Evolutionary conservation across 2,888 invertebrate genomes (phyloP).

Genomic region (Orthosia gothica): DNA sequence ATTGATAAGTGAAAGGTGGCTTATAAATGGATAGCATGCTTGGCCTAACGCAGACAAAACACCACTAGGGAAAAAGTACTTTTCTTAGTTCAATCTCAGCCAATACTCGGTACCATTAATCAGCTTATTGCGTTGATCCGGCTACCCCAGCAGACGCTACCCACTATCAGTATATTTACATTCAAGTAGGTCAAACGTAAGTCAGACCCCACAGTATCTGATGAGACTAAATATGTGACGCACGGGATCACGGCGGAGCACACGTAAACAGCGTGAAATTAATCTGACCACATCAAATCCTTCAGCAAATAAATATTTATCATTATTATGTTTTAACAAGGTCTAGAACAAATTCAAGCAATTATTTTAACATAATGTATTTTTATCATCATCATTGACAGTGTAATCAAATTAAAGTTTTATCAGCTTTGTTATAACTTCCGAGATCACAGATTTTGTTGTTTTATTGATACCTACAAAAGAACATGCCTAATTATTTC

Average conservation of each 20-base stretch:
- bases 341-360: conserved; percentile 34
- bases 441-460: conserved; percentile 51
- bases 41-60: background rate
- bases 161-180: conserved; percentile 65
- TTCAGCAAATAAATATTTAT: conserved; percentile 31
- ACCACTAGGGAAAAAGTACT: background rate
- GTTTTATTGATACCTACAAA: conserved; percentile 27
- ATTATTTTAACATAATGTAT: conserved; percentile 8
- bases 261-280: conserved; percentile 67
- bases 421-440: conserved; percentile 38
- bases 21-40: background rate
- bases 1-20: background rate
- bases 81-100: background rate
- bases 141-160: conserved; percentile 45
- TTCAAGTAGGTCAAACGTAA: conserved; percentile 74
- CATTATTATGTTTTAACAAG: conserved; percentile 26
- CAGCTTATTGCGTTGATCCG: conserved; percentile 19
- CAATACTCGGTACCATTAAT: background rate
- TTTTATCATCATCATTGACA: conserved; percentile 27
- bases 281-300: conserved; percentile 45
- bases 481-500: background rate
- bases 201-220: conserved; percentile 73
- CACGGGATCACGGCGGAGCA: conserved; percentile 76
- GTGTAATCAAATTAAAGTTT: conserved; percentile 27
- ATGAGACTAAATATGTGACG: conserved; percentile 73